Conservation (phyloP, 2,113 vertebrate genomes). For the Stigmatopora argus region DNA sequence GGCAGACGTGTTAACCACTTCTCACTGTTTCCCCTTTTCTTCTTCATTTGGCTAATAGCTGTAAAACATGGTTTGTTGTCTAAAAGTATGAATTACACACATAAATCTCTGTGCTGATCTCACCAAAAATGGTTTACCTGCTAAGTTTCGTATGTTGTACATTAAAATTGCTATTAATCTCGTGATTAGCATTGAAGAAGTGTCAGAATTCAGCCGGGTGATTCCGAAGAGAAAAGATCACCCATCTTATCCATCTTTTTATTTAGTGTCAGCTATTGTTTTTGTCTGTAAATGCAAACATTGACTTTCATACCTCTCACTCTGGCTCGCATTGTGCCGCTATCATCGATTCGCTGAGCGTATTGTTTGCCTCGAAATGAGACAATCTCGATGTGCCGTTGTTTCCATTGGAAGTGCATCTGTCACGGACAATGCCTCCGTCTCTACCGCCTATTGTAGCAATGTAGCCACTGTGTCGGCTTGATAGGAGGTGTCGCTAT, state of each 20-base stretch:
- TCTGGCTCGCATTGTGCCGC: constrained; percentile 40
- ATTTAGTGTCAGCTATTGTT: constrained; percentile 48
- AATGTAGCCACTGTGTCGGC: constrained; percentile 38
- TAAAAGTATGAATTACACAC: too few species aligned
- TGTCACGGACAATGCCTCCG: constrained; percentile 55
- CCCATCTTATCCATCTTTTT: constrained; percentile 2
- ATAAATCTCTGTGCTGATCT: too few species aligned
- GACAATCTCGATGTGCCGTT: constrained; percentile 40
- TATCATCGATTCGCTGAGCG: constrained; percentile 44
- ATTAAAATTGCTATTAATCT: too few species aligned
- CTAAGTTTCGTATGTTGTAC: too few species aligned
- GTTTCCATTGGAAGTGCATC: constrained; percentile 50
- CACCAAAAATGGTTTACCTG: too few species aligned
- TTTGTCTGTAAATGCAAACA: constrained; percentile 41
- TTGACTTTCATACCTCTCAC: constrained; percentile 43
- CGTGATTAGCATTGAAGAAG: too few species aligned
- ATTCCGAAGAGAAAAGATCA: too few species aligned
- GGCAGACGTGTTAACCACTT: too few species aligned
- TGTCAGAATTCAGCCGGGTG: too few species aligned
- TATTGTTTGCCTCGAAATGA: constrained; percentile 56
- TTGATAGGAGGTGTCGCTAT: constrained; percentile 40
- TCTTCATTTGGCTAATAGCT: too few species aligned
- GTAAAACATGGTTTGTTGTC: too few species aligned
- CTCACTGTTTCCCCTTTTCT: too few species aligned
- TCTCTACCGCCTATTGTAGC: constrained; percentile 40